Evolutionary conservation across 2,888 invertebrate genomes (phyloP).

Genomic region (Parapristionchus giblindavisi): DNA sequence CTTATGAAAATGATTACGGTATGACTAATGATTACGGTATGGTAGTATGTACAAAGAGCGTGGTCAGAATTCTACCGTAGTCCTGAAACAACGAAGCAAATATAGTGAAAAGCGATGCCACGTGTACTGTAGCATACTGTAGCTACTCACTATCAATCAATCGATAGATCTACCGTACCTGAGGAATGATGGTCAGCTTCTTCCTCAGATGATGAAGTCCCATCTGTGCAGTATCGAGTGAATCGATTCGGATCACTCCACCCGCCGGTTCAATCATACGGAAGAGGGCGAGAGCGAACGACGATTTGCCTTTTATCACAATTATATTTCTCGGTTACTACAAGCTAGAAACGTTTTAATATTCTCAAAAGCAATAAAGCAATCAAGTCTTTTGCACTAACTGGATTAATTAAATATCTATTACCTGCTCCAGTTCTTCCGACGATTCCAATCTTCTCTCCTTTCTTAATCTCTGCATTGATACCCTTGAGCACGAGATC

Average conservation of each 20-base stretch:
- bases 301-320: slow-evolving; percentile 89
- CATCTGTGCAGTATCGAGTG: slow-evolving; percentile 80
- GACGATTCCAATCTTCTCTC: slow-evolving; percentile 79
- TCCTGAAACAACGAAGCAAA: too few species aligned
- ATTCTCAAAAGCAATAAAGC: background rate
- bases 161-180: too few species aligned
- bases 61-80: too few species aligned
- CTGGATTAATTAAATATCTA: background rate
- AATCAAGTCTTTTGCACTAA: too few species aligned
- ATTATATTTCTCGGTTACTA: background rate
- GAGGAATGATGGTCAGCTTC: slow-evolving; percentile 82
- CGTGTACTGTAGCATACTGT: background rate
- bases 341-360: too few species aligned
- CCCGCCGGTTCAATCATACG: slow-evolving; percentile 83
- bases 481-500: slow-evolving; percentile 86
- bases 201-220: slow-evolving; percentile 87
- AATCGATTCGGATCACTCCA: slow-evolving; percentile 85
- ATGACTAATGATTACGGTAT: too few species aligned
- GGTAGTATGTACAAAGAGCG: too few species aligned
- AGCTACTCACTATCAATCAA: too few species aligned
- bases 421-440: slow-evolving; percentile 68
- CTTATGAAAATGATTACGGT: too few species aligned
- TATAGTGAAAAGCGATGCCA: too few species aligned
- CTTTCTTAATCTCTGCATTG: slow-evolving; percentile 76
- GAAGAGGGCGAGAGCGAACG: slow-evolving; percentile 86